Conservation (phyloP, 2,888 invertebrate genomes). For the Gastrophysa polygoni region DNA sequence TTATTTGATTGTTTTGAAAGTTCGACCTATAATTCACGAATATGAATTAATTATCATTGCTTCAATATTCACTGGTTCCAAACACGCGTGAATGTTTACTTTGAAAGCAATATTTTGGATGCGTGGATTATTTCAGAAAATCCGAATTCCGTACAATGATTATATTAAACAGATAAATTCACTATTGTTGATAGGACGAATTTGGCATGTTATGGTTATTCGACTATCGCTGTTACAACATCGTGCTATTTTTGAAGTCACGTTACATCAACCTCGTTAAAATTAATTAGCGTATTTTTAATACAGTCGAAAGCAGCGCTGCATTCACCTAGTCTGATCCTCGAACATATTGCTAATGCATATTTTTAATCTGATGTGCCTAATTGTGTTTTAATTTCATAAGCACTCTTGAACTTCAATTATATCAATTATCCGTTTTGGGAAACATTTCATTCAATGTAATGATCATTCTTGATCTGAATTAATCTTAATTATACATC, state of each 20-base stretch:
- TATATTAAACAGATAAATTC: constrained; percentile 17
- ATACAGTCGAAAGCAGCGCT: constrained; percentile 3
- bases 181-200: constrained; percentile 26
- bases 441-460: constrained; percentile 3
- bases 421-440: constrained; percentile 10
- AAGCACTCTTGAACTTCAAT: neutral
- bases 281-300: constrained; percentile 33
- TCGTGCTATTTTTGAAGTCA: constrained; percentile 33
- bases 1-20: too few species aligned
- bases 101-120: neutral
- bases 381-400: constrained; percentile 38
- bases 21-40: too few species aligned
- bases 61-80: neutral
- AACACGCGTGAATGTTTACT: neutral
- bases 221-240: constrained; percentile 32
- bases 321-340: neutral
- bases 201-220: constrained; percentile 32
- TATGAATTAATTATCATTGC: too few species aligned
- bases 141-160: neutral
- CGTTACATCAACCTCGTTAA: constrained; percentile 34
- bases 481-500: too few species aligned
- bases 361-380: constrained; percentile 35
- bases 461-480: too few species aligned
- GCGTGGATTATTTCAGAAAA: neutral
- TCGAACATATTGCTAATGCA: constrained; percentile 33